phyloP scores from a whole-genome alignment of 35 echinoderm and acorn worm genomes.

The Hemicentrotus pulcherrimus region DNA sequence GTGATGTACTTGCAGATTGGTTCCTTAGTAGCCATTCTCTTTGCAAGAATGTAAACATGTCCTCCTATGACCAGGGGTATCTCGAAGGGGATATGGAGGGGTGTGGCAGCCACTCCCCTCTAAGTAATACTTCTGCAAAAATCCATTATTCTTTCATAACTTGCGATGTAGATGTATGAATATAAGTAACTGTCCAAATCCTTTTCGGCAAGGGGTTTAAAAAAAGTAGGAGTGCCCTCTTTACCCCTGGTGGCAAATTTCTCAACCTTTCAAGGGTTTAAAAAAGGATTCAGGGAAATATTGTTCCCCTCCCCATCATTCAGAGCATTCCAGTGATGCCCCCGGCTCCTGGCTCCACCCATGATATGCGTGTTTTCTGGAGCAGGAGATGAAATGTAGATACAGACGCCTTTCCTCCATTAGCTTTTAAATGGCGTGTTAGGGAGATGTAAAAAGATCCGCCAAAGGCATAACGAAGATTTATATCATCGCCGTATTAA shows the following conservation, averaged over 20 bases:
- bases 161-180: background rate
- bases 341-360: background rate
- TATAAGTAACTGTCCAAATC: too few relatives aligned
- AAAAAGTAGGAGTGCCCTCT: background rate
- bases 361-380: background rate
- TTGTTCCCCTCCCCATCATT: background rate
- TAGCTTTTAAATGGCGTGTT: conserved; percentile 11
- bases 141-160: background rate
- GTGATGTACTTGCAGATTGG: background rate
- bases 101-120: background rate
- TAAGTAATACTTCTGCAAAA: background rate
- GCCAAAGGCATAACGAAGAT: background rate
- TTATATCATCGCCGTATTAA: conserved; percentile 13
- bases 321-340: background rate
- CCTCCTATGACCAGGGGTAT: too few relatives aligned
- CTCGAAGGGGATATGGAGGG: too few relatives aligned
- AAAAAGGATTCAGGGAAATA: background rate
- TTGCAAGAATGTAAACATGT: too few relatives aligned
- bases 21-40: background rate
- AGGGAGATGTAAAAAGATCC: conserved; percentile 8
- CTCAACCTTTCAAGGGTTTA: background rate
- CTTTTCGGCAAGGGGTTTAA: too few relatives aligned
- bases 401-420: conserved; percentile 1
- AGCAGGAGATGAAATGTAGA: background rate
- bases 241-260: background rate